phyloP scores from a whole-genome alignment of 2,113 vertebrate genomes.

The Cinclus mexicanus region DNA sequence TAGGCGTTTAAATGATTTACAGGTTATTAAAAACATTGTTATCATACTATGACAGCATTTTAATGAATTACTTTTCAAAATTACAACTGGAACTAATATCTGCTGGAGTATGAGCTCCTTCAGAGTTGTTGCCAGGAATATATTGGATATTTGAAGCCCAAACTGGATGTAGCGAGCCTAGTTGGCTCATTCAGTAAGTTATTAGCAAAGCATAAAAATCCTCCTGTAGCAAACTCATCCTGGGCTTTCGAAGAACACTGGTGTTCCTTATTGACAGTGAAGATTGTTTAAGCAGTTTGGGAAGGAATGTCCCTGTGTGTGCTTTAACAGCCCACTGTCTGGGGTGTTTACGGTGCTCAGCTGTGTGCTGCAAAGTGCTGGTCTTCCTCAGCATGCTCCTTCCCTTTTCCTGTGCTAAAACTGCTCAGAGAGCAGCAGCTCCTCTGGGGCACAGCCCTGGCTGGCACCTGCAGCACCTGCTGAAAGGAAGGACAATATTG shows the following conservation, averaged over 20 bases:
- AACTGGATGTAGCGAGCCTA: background rate
- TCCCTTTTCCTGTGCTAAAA: background rate
- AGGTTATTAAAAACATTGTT: background rate
- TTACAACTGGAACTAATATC: constrained; percentile 7
- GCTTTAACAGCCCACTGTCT: background rate
- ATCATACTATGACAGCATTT: background rate
- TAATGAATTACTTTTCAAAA: constrained; percentile 20
- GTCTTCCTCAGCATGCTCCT: fast-evolving
- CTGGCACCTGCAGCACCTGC: background rate
- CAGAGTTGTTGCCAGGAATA: constrained; percentile 8
- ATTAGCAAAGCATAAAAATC: background rate
- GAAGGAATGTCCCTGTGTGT: background rate
- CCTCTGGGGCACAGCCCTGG: background rate
- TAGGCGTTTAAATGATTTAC: background rate
- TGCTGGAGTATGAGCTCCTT: constrained; percentile 15
- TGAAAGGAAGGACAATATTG: background rate
- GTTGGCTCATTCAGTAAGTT: constrained; percentile 9
- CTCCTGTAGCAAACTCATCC: background rate
- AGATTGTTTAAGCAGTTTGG: background rate
- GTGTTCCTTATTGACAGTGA: background rate
- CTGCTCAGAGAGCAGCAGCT: background rate
- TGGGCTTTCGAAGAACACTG: constrained; percentile 23
- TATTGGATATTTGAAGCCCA: constrained; percentile 16
- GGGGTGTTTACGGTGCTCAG: background rate
- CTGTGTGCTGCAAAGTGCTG: background rate